Base-by-base conservation (phyloP, 2,888 invertebrate species). In the Xanthia icteritia region DNA sequence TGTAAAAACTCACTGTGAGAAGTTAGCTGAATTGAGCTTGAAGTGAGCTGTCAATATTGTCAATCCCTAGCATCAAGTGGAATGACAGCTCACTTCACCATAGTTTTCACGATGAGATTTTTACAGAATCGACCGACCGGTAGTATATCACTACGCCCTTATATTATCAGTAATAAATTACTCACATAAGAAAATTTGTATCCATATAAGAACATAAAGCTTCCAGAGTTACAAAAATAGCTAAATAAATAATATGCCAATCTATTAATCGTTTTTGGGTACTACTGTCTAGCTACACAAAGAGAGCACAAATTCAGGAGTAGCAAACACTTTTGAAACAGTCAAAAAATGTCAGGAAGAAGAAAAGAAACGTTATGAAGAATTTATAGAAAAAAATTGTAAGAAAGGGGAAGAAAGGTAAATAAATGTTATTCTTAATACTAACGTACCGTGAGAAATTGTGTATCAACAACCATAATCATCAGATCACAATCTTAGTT, bases 331-430 rank as follows among this genome's bases (percentile, higher is more conserved):
- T 63, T 92, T 88, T 78, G 86, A 92, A 81, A 75, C 85, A 13
- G 75, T 93, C 23, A 89, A 91, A 79, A 81, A 88, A 64, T 72
- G 88, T 36, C 87, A 92, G 72, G 82, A 89, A 15, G 83, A 90
- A 56, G 85, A 92, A 82, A 86, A 87, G 13, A 89, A 86, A 77
- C 81, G 81, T 58, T 92, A 91, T 67, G 88, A 93, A 4, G 89
- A 89, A 23, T 93, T 94, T 73, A 66, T 94, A 31, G 87, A 91
- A 31, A 91, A 89, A 79, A 92, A 90, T 67, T 80, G 90, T 17
- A 84, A 88, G 76, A 74, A 72, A 36, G 76, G 81, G 2, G 89
- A 90, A 73, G 54, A 86, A 61, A 85, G 86, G 92, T 93, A 88
- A 83, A 69, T 11, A 36, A 20, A n/a, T 39, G 6, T 3, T 0